Evolutionary conservation across 2,113 vertebrate genomes (phyloP), one percentile per base, ranked within the genome.

Genomic region (Protobothrops flavoviridis): DNA sequence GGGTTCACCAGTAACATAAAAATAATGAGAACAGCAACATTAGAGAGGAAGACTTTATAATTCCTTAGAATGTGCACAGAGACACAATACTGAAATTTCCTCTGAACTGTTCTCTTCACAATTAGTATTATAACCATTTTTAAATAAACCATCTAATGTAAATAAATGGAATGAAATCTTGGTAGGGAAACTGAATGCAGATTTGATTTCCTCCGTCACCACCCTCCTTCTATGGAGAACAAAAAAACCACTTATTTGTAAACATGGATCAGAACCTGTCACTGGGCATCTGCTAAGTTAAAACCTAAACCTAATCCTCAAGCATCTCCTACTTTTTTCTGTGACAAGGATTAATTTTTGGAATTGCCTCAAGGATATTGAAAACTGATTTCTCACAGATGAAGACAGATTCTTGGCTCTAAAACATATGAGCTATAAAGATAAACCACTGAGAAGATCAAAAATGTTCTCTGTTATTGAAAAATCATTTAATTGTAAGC

Each of bases 91-190:
- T 91, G 87, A 92, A 23, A 74, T 94, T 64, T 94, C 89, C 17
- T 91, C 74, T 90, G 26, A 61, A 85, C 91, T 48, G 91, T 92
- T 95, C 48, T 48, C 33, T 90, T 95, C 96, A 96, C 91, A 96
- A 96, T 89, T 94, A 96, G 94, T 95, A 96, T 91, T 69, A 95
- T 94, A 95, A 95, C 29, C 0, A 57, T 33, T 89, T 20, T 93
- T 86, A 94, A 96, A 95, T 95, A 95, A 88, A 94, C 95, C 95
- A 96, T 96, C 95, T 93, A 93, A 92, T 85, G 48, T 53, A 43
- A 89, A 94, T 95, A 95, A 93, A 89, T 26, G 92, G 33, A 81
- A 56, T 91, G 87, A 90, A 95, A 95, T 94, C 95, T 95, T 55
- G 90, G 93, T 55, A 93, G 94, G 95, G 81, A 96, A 95, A 96